These are phyloP conservation scores for Aethina tumida DNA, from an alignment of 1,140 invertebrate genomes.

Conservation along the genomic window DNA sequence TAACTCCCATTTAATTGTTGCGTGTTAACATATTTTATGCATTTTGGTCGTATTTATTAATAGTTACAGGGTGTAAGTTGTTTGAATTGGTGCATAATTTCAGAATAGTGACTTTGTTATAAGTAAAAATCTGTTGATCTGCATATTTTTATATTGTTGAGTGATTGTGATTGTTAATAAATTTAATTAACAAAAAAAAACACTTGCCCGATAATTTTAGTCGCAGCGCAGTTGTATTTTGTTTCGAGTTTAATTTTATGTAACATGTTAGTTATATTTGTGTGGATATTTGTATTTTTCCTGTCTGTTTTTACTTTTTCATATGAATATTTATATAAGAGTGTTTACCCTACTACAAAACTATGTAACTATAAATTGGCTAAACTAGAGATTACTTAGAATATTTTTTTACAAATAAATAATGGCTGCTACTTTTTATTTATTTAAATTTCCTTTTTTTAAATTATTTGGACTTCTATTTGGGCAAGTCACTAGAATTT, in stretches of 20 bases:
- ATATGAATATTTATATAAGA: slow-evolving; percentile 9
- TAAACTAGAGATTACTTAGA: slow-evolving; percentile 19
- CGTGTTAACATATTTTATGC: slow-evolving; percentile 3
- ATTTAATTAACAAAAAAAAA: too few species aligned
- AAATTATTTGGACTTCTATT: too few species aligned
- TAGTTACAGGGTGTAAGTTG: too few species aligned
- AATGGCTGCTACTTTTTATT: slow-evolving; percentile 20
- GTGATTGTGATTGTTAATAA: too few species aligned
- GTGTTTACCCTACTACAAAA: slow-evolving; percentile 7
- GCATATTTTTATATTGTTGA: too few species aligned
- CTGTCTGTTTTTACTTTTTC: slow-evolving; percentile 11
- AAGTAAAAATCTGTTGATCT: too few species aligned
- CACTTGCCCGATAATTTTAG: slow-evolving; percentile 7
- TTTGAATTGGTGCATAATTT: too few species aligned
- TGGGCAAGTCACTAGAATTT: too few species aligned
- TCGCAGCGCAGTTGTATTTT: background rate
- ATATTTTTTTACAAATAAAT: slow-evolving; percentile 26
- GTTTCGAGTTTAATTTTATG: background rate
- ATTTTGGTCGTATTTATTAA: slow-evolving; percentile 1
- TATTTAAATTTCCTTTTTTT: too few species aligned
- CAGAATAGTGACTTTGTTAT: too few species aligned
- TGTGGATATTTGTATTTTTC: slow-evolving; percentile 10
- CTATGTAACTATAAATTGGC: slow-evolving; percentile 14
- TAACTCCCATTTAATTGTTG: background rate
- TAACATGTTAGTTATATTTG: slow-evolving; percentile 9